These are phyloP conservation scores for Yponomeuta sedellus DNA, from an alignment of 2,888 invertebrate genomes.

Conservation along the genomic window DNA sequence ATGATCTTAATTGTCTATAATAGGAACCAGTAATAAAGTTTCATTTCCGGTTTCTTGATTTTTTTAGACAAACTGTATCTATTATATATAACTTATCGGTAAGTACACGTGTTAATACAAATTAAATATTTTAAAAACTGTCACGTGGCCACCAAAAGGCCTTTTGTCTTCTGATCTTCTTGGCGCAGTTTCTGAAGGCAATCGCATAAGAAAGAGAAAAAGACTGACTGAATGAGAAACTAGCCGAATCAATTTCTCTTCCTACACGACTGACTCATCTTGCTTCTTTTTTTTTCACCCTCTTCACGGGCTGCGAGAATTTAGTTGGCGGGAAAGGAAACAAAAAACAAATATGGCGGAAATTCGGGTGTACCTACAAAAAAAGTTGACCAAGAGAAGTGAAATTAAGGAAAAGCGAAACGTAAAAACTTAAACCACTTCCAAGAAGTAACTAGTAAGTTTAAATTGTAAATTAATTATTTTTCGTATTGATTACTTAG, in stretches of 20 bases:
- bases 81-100: no score
- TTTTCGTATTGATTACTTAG: no score
- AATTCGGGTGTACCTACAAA: neutral
- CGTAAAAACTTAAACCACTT: neutral
- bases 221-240: conserved; percentile 68
- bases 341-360: neutral
- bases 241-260: conserved; percentile 72
- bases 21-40: no score
- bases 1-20: no score
- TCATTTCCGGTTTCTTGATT: no score
- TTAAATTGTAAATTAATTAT: no score
- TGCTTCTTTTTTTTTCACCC: neutral
- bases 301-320: conserved; percentile 6
- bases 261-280: conserved; percentile 38
- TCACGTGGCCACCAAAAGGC: neutral
- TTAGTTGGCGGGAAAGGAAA: neutral
- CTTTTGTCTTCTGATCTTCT: neutral
- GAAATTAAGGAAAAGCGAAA: neutral
- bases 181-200: conserved; percentile 28
- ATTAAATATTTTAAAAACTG: no score
- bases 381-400: neutral
- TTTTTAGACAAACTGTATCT: no score
- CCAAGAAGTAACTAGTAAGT: no score
- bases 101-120: no score
- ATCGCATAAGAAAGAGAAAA: conserved; percentile 78